Base-by-base conservation (phyloP, 2,113 vertebrate genomes). In the Festucalex cinctus region DNA sequence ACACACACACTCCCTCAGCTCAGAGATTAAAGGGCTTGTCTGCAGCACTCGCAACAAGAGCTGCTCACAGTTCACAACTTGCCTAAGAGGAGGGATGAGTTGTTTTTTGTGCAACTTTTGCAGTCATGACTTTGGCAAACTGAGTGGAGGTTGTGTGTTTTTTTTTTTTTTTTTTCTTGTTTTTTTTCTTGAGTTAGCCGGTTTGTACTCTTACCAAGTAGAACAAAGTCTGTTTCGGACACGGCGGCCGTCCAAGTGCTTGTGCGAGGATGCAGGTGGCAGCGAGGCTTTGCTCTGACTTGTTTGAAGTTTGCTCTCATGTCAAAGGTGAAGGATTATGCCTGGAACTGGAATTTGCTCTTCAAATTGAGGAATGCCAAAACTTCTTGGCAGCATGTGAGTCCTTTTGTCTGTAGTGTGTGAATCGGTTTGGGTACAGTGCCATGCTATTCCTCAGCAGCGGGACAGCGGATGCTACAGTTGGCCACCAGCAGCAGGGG, bases 291-390 rank as follows among this genome's bases (percentile, higher is more conserved):
- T 79, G 76, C 81, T 70, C 60, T 61, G 58, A 76, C 81, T 89
- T 87, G 78, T 89, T 89, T 87, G 82, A 89, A 87, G 84, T 81
- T 79, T 78, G 80, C 80, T 77, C 49, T 44, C 70, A 71, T 85
- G 91, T 88, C 86, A 89, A 78, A 90, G 86, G 87, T 90, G 89
- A 89, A 82, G 90, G 91, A 92, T 92, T 92, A 88, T 85, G 71
- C 77, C 80, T 80, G 82, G 68, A 78, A 84, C 79, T 81, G 89
- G 90, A 91, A 92, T 88, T 87, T 80, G 65, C 83, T 77, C 84
- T 73, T 77, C 83, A 83, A 76, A 73, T 87, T 83, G 86, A 81
- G 66, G 76, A 28, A 57, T 57, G 26, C 54, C 26, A 84, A 62
- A 62, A 46, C 80, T 86, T 74, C 24, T 49, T 73, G 63, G 73